Percentiles rank a stretch among this genome's conserved stretches.
Evolutionary conservation across 2,797 vertebrate species (phyloP).

Genomic region (Betta splendens): DNA sequence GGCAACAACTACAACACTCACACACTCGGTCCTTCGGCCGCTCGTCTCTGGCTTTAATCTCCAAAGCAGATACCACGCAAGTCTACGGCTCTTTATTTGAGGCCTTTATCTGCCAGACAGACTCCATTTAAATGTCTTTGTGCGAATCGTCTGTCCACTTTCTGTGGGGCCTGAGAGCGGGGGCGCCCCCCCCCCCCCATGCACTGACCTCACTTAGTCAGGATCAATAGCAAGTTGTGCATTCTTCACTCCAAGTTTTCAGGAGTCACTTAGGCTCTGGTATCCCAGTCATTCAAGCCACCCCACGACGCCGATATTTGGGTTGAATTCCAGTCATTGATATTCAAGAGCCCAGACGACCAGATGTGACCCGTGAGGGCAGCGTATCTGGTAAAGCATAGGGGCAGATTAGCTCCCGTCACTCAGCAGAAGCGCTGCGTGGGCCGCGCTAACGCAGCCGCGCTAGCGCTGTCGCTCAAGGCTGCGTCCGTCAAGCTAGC

Average conservation of each 20-base stretch:
- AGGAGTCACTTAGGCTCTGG: conserved; percentile 65
- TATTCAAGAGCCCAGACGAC: conserved; percentile 68
- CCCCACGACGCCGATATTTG: conserved; percentile 68
- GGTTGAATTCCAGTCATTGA: conserved; percentile 76
- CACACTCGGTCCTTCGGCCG: conserved; percentile 13
- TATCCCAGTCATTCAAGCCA: conserved; percentile 74
- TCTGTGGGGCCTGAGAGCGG: conserved; percentile 56
- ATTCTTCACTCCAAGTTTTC: conserved; percentile 70
- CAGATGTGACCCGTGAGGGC: conserved; percentile 70
- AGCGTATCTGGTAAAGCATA: conserved; percentile 58
- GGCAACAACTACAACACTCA: too few species aligned
- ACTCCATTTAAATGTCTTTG: conserved; percentile 54
- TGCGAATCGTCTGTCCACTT: conserved; percentile 39
- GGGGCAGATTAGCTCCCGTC: conserved; percentile 62
- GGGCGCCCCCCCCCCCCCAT: conserved; percentile 60
- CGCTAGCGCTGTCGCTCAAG: conserved; percentile 44
- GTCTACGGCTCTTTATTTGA: conserved; percentile 25
- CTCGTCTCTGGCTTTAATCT: conserved; percentile 10
- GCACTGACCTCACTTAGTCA: conserved; percentile 72
- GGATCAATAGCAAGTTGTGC: conserved; percentile 71
- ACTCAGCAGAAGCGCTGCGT: conserved; percentile 54
- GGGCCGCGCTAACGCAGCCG: conserved; percentile 37
- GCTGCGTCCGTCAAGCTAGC: conserved; percentile 31
- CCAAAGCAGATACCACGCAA: conserved; percentile 16
- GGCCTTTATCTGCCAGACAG: conserved; percentile 30